Base-by-base conservation (phyloP, 53 echinoderm and acorn worm species). In the Echinometra lucunter region DNA sequence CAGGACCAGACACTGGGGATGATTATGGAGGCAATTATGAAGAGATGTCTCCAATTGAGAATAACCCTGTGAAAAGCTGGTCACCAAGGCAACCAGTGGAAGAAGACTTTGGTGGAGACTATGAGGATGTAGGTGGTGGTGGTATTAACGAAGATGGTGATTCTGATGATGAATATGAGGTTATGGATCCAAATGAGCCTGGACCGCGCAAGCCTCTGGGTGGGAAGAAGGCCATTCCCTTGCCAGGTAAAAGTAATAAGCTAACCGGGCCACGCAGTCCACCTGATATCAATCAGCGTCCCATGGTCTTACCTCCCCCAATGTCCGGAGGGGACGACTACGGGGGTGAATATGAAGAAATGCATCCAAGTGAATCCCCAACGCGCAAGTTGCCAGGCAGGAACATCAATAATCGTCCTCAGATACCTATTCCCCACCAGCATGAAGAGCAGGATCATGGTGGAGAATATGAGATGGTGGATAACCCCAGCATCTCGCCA, bases 21-120 rank as follows among this genome's bases (percentile, higher is more conserved):
- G 88, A 88, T 88, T 88, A 32, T 56, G 88, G 88, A 55, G 88
- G 32, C 12, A 88, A 57, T 18, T 88, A 88, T 53, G 88, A 88
- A 88, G 53, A 49, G 13, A 88, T 88, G 88, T 56, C 88, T 28
- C 88, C 88, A 23, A 28, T 88, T 6, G 16, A 34, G 1, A 56
- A 25, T n/a, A 88, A 34, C 56, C 88, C 88, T 21, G 56, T 19
- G 8, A 49, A 37, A 34, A 3, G 53, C 27, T 49, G 47, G 49
- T 88, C 30, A 3, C 88, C 78, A 21, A 78, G 88, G 88, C 57
- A 57, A 28, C 57, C 55, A 56, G 88, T 28, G 88, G 88, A 56
- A 1, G 32, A 9, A 49, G 88, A 88, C 30, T 88, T 49, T 88
- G 88, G 88, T 88, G 88, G 35, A 15, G 56, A 53, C 4, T 88